Percentiles rank a stretch among this genome's conserved stretches.
Conservation (phyloP, 2,888 invertebrate genomes). For the Lysandra bellargus region DNA sequence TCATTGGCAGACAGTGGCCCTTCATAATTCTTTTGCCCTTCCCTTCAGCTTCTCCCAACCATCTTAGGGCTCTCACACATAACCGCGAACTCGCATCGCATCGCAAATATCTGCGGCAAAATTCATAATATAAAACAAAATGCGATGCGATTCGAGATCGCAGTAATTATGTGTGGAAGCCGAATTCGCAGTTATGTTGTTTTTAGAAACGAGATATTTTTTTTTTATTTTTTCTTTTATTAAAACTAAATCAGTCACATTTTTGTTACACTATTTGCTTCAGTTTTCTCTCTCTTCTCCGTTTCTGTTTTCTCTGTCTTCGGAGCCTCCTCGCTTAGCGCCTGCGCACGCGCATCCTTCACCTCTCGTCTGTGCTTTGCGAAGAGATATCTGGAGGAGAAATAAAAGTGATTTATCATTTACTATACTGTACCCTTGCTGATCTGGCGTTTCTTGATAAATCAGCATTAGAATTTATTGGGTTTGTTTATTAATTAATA, state of each 20-base stretch:
- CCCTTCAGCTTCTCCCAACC: too few species aligned
- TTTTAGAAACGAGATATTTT: background rate
- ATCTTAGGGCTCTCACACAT: too few species aligned
- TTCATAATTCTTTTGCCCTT: too few species aligned
- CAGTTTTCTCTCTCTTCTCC: background rate
- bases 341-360: constrained; percentile 43
- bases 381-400: constrained; percentile 65
- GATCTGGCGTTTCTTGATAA: too few species aligned
- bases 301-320: background rate
- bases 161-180: background rate
- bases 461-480: too few species aligned
- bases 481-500: too few species aligned
- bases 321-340: constrained; percentile 28
- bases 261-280: constrained; percentile 32
- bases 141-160: background rate
- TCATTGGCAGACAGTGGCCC: too few species aligned
- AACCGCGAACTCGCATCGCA: too few species aligned
- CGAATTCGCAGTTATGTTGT: background rate
- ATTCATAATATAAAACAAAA: too few species aligned
- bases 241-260: constrained; percentile 30
- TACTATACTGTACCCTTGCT: background rate
- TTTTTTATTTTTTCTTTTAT: background rate
- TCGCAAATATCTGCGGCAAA: too few species aligned
- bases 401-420: background rate
- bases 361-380: constrained; percentile 54